A percentile compares a stretch with the other conserved stretches of the same genome.
Conservation (phyloP, 2,797 vertebrate genomes). For the Clarias fuscus region DNA sequence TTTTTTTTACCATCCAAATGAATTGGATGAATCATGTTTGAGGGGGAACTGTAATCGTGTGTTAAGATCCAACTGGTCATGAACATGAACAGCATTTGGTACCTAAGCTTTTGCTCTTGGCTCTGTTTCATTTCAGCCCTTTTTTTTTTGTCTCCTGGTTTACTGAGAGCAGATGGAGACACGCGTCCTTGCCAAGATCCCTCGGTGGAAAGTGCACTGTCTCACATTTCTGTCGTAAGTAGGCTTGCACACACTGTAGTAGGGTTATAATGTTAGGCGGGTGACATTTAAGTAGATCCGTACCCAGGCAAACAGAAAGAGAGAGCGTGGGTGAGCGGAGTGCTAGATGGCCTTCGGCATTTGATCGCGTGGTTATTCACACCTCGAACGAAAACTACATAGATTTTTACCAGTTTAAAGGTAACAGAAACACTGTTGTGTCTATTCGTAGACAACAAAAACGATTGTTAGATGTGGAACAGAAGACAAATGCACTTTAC, state of each 20-base stretch:
- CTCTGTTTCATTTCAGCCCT: slow-evolving; percentile 36
- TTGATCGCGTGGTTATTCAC: slow-evolving; percentile 43
- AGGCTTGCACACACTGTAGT: slow-evolving; percentile 31
- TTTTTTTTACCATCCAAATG: background rate
- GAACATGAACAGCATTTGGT: background rate
- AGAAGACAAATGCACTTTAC: background rate
- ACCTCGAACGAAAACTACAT: slow-evolving; percentile 31
- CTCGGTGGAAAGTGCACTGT: slow-evolving; percentile 30
- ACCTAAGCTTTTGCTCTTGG: slow-evolving; percentile 28
- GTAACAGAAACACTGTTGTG: slow-evolving; percentile 24
- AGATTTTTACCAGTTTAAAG: slow-evolving; percentile 13
- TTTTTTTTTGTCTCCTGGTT: slow-evolving; percentile 36
- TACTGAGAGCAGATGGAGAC: slow-evolving; percentile 61
- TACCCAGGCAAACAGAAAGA: slow-evolving; percentile 36
- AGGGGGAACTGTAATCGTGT: background rate
- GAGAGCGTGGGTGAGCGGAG: slow-evolving; percentile 40
- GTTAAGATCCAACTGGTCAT: background rate
- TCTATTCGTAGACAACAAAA: background rate
- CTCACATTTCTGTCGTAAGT: slow-evolving; percentile 36
- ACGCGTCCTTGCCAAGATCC: slow-evolving; percentile 44
- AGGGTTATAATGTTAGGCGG: slow-evolving; percentile 37
- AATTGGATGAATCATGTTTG: background rate
- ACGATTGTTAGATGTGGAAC: background rate
- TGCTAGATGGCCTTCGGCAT: slow-evolving; percentile 39
- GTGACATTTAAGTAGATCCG: slow-evolving; percentile 51